These are phyloP conservation scores for Lacerta viridis DNA, from an alignment of 2,797 vertebrate genomes.

Conservation along the genomic window DNA sequence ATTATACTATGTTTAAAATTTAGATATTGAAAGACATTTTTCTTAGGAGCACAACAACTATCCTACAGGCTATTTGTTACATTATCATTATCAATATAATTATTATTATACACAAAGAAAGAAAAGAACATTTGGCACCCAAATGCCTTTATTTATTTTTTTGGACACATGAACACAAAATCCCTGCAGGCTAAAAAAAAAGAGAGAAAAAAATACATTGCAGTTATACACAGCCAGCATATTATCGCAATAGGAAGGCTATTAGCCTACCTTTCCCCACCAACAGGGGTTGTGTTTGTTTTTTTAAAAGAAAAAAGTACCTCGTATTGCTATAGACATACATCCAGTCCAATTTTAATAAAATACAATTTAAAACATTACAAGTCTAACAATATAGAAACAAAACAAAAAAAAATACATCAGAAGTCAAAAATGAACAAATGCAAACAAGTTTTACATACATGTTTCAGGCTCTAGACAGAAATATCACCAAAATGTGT, in stretches of 20 bases:
- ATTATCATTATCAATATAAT: too few relatives aligned
- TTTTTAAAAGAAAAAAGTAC: slow-evolving; percentile 83
- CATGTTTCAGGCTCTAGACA: slow-evolving; percentile 82
- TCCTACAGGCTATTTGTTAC: slow-evolving; percentile 56
- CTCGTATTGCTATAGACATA: slow-evolving; percentile 93
- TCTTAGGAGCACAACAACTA: slow-evolving; percentile 71
- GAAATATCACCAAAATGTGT: slow-evolving; percentile 79
- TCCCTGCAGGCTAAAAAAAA: slow-evolving; percentile 97
- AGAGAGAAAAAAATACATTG: slow-evolving; percentile 76
- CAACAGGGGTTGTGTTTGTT: slow-evolving; percentile 60
- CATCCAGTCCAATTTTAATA: slow-evolving; percentile 89
- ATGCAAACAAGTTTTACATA: slow-evolving; percentile 82
- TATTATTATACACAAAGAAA: slow-evolving; percentile 76
- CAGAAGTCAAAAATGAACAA: slow-evolving; percentile 80
- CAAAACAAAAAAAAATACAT: slow-evolving; percentile 88
- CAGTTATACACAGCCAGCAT: slow-evolving; percentile 83
- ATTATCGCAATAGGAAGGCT: slow-evolving; percentile 77
- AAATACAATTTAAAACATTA: slow-evolving; percentile 90
- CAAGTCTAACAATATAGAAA: slow-evolving; percentile 86
- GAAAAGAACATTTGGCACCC: slow-evolving; percentile 87
- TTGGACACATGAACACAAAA: slow-evolving; percentile 95
- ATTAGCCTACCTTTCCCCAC: slow-evolving; percentile 71
- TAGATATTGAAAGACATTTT: slow-evolving; percentile 66
- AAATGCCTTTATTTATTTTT: slow-evolving; percentile 90
- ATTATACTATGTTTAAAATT: background rate